Base-by-base conservation (phyloP, 2,888 invertebrate genomes). In the Nipponacmea schrenckii region DNA sequence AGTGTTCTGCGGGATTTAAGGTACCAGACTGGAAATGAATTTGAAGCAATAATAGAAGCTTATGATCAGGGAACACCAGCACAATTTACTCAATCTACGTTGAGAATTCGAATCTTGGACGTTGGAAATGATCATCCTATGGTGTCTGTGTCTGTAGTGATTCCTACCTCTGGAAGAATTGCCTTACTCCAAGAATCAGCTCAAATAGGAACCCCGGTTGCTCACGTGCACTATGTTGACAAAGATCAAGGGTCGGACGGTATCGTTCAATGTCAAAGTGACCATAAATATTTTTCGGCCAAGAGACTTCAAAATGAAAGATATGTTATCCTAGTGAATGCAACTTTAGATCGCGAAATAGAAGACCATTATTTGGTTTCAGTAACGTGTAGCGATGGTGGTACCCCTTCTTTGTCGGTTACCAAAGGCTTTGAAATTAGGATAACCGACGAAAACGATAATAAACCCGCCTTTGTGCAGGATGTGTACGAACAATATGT, bases 101-200 rank as follows among this genome's bases (percentile, higher is more conserved):
- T 87, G 91, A 93, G 76, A 26, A 79, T 83, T 39, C 80, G 73
- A 26, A 79, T 86, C 56, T 73, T 95, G 31, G 93, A 94, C 4
- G 94, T 97, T 0, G 90, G 94, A 78, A 97, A 98, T 91, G 96
- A 97, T 89, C 96, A 94, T 0, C 95, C 95, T 70, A 92, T 93
- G 3, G 91, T 95, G 0, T 39, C 39, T 39, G 5, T 39, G 39
- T 39, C 39, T 39, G 7, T 39, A 10, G 39, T 39, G 39, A 39
- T 39, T 8, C 39, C 39, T 10, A 39, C 39, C 8, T 8, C 39
- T 39, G 39, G 39, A 10, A 5, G 10, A 39, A 39, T 39, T 8
- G 39, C 39, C 1, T 39, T 39, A 39, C 39, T 39, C 1, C 39
- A 5, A 39, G 39, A 39, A 39, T 39, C 39, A 7, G 39, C 39